Percentiles rank a stretch among this genome's conserved stretches.
These are phyloP conservation scores for Seira sanloemensis DNA, from an alignment of 2,888 invertebrate species.

Conservation along the genomic window DNA sequence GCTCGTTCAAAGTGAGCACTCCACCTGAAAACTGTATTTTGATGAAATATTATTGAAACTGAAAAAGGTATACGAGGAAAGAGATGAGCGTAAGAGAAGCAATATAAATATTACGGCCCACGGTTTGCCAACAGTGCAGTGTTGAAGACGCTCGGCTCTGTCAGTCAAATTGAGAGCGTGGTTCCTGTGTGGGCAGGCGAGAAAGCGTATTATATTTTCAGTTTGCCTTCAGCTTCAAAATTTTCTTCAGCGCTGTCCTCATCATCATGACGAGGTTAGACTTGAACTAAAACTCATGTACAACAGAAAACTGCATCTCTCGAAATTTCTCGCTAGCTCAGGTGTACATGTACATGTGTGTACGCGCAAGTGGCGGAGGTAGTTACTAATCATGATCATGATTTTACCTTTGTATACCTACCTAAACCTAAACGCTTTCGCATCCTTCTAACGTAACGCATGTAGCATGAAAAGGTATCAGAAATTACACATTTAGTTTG, in stretches of 20 bases:
- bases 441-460: neutral
- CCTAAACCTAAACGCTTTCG: neutral
- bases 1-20: neutral
- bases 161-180: slow-evolving; percentile 1
- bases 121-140: neutral
- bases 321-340: slow-evolving; percentile 6
- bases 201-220: slow-evolving; percentile 3
- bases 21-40: neutral
- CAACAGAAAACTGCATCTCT: slow-evolving; percentile 20
- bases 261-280: slow-evolving; percentile 13
- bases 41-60: neutral
- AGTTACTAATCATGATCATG: neutral
- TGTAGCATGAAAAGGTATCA: neutral
- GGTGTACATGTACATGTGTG: slow-evolving; percentile 8
- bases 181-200: neutral
- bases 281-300: slow-evolving; percentile 4
- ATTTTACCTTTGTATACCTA: slow-evolving; percentile 5
- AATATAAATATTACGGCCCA: too few relatives aligned
- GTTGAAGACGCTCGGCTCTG: neutral
- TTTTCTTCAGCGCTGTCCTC: slow-evolving; percentile 1
- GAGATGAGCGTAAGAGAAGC: too few relatives aligned
- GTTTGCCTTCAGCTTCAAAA: too few relatives aligned
- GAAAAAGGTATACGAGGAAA: neutral
- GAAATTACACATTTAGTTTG: neutral
- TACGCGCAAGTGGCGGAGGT: neutral